Percentiles rank a stretch among this genome's conserved stretches.
Evolutionary conservation across 2,888 invertebrate genomes (phyloP).

Genomic region (Caenorhabditis sp.): DNA sequence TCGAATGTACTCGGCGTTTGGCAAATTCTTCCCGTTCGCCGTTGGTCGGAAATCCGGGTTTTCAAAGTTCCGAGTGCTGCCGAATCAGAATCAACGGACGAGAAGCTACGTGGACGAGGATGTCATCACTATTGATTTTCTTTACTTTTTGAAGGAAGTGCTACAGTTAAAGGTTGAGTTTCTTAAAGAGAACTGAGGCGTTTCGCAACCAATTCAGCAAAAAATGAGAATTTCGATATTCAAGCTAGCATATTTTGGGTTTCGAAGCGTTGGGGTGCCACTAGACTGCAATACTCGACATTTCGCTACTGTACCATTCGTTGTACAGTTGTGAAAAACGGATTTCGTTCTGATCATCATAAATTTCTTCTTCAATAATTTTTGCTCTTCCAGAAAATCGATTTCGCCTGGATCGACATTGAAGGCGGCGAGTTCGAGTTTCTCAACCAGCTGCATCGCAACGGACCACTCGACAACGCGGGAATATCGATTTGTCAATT

Average conservation of each 20-base stretch:
- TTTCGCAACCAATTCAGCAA: too few species aligned
- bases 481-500: constrained; percentile 55
- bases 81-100: constrained; percentile 38
- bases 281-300: too few species aligned
- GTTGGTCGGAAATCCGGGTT: constrained; percentile 39
- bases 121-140: too few species aligned
- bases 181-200: too few species aligned
- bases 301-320: too few species aligned
- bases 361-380: constrained; percentile 26
- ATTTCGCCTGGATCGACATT: constrained; percentile 55
- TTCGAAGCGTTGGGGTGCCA: too few species aligned
- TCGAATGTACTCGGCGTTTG: constrained; percentile 51
- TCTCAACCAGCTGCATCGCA: constrained; percentile 41
- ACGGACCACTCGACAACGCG: constrained; percentile 9
- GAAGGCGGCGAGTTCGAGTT: constrained; percentile 60
- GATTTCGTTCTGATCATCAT: too few species aligned
- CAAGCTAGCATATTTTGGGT: too few species aligned
- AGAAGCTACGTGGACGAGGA: constrained; percentile 29
- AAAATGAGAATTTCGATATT: too few species aligned
- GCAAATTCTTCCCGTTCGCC: constrained; percentile 55
- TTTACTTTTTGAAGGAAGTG: too few species aligned
- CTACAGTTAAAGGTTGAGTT: too few species aligned
- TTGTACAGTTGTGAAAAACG: too few species aligned
- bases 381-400: constrained; percentile 35
- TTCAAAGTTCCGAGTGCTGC: constrained; percentile 34